Conservation (phyloP, 2,888 invertebrate species). For the Teleiodes luculella region DNA sequence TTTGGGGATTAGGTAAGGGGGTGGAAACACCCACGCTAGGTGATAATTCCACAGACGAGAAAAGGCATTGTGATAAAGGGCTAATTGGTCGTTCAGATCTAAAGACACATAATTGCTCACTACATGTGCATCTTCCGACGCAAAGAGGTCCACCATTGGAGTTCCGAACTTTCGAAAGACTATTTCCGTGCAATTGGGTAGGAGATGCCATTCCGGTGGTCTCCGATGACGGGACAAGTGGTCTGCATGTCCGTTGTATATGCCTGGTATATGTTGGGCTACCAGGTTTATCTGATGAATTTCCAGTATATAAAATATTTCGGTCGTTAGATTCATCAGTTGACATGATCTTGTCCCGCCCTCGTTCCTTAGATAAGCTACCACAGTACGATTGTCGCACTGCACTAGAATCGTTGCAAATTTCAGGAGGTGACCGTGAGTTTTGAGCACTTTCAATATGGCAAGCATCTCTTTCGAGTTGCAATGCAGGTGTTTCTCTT, state of each 20-base stretch:
- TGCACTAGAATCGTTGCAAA: constrained; percentile 13
- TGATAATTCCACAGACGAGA: constrained; percentile 19
- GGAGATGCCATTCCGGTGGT: constrained; percentile 29
- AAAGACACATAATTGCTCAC: constrained; percentile 18
- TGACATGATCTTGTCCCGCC: constrained; percentile 31
- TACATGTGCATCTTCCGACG: constrained; percentile 19
- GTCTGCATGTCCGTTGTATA: no score
- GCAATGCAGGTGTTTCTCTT: neutral
- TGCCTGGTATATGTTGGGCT: constrained; percentile 26
- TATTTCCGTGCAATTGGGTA: constrained; percentile 14
- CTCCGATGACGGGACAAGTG: constrained; percentile 22
- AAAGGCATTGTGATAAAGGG: constrained; percentile 23
- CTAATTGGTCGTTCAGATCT: constrained; percentile 20
- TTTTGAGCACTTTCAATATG: neutral
- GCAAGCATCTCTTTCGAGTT: constrained; percentile 19
- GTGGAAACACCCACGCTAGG: constrained; percentile 26
- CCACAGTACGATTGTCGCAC: constrained; percentile 30
- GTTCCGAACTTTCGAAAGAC: constrained; percentile 22
- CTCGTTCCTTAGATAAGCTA: constrained; percentile 31
- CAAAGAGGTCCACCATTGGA: constrained; percentile 25
- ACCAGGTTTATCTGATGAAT: constrained; percentile 19
- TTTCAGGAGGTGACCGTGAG: neutral
- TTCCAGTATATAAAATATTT: constrained; percentile 22
- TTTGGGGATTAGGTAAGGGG: no score
- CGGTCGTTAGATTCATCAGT: constrained; percentile 22